A percentile compares a stretch with the other conserved stretches of the same genome.
Conservation (phyloP, 1,140 invertebrate genomes). For the Dufourea novaeangliae region DNA sequence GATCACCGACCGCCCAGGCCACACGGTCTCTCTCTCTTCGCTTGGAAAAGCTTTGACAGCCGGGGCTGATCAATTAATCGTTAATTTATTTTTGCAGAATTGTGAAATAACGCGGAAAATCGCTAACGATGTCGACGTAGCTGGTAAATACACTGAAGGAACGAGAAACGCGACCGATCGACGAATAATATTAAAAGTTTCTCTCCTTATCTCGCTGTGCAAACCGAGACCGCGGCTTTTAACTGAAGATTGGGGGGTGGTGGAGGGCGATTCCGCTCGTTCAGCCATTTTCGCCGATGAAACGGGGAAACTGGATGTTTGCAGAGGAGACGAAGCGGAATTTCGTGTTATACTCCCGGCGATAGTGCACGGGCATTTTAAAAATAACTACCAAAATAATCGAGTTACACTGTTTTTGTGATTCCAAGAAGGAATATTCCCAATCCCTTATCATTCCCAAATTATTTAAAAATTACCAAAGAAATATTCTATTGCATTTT, state of each 20-base stretch:
- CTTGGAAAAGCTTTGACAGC: slow-evolving; percentile 32
- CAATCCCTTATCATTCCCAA: too few species aligned
- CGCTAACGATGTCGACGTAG: slow-evolving; percentile 18
- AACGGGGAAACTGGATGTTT: not conserved
- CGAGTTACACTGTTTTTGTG: not conserved
- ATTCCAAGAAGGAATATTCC: too few species aligned
- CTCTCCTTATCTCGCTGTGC: not conserved
- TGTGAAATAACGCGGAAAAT: slow-evolving; percentile 53
- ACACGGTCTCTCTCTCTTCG: slow-evolving; percentile 13
- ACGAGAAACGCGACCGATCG: not conserved
- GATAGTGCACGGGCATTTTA: too few species aligned
- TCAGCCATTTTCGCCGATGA: not conserved
- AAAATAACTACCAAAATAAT: too few species aligned
- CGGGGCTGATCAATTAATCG: slow-evolving; percentile 34
- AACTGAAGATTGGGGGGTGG: not conserved
- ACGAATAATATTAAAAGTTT: not conserved
- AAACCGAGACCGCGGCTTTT: not conserved
- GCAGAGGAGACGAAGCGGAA: not conserved
- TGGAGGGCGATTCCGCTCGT: not conserved
- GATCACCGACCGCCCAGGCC: slow-evolving; percentile 5
- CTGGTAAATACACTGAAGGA: not conserved
- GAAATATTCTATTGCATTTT: too few species aligned
- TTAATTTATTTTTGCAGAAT: slow-evolving; percentile 47
- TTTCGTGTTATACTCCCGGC: too few species aligned
- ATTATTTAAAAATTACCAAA: too few species aligned